Base-by-base conservation (phyloP, 2,113 vertebrate genomes). In the Zapornia atra region DNA sequence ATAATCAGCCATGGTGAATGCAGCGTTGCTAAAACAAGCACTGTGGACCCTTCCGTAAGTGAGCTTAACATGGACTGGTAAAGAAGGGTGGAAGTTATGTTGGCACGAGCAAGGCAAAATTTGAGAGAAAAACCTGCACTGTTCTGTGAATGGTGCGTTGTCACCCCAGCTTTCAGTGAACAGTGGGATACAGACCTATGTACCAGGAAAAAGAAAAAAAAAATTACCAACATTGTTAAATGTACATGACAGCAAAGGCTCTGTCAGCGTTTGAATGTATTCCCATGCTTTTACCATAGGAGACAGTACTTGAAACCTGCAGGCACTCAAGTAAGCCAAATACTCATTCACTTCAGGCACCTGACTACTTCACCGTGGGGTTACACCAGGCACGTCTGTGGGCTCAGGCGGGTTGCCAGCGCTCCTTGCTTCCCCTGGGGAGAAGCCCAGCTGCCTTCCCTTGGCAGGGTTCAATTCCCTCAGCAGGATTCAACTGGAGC, bases 311-410 rank as follows among this genome's bases (percentile, higher is more conserved):
- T 17, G 44, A 10, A 70, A 70, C 4, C 7, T 33, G 2, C 33
- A 4, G 25, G 48, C 14, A 3, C 42, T 26, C 24, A 9, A 29
- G 7, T 3, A 12, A 42, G n/a, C 26, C 80, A 13, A 3, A 38
- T 16, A 3, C 16, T 42, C 5, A 0, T 15, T 40, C 20, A 4
- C 19, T 18, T 10, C 54, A 8, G 75, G 50, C 73, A 18, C 15
- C 14, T 1, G 14, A 17, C 46, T 7, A 0, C 57, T 25, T 18
- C 29, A 11, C 59, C 0, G 2, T 1, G 28, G 5, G 4, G 50
- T 6, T 0, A 5, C 28, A 3, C 18, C 28, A 1, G 38, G 12
- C 1, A 0, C 3, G 11, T 28, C 50, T 26, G 25, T 12, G 15
- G 5, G 21, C 80, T 36, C 54, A 1, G 18, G 31, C 1, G 5